Base-by-base conservation (phyloP, 2,113 vertebrate genomes). In the Bombycilla garrulus region DNA sequence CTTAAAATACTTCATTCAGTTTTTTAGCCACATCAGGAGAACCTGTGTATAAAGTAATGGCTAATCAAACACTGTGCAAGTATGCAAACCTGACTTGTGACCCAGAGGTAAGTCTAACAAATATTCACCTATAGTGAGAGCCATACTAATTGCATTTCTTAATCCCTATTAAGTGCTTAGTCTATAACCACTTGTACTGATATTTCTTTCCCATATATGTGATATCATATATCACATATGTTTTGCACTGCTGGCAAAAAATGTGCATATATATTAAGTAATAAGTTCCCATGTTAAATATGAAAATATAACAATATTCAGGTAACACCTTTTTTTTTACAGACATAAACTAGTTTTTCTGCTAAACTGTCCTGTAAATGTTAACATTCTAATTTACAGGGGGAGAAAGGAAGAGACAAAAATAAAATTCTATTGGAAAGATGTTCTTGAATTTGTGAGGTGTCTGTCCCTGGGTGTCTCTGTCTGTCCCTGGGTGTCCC, bases 1-100 rank as follows among this genome's bases (percentile, higher is more conserved):
- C 98, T 98, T 98, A 98, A 98, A 85, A 91, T 62, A 47, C 15
- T 93, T 85, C 5, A 16, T 90, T 71, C 87, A 99, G 99, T 88
- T 99, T 99, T 91, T 97, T 99, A 96, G 98, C 99, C 44, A 99
- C 99, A 15, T 99, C 99, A 64, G 99, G 99, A 29, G 96, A 98
- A 48, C 98, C 99, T 20, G 92, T 99, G 36, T 99, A 99, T 96
- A 99, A 99, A 98, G 98, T 99, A 73, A 97, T 98, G 94, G 97
- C 98, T 38, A 94, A 98, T 92, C 97, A 98, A 33, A 97, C 98
- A 20, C 92, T 96, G 51, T 99, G 99, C 97, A 96, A 98, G 88
- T 98, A 99, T 95, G 98, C 98, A 94, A 99, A 99, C 96, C 87
- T 97, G 95, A 99, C 98, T 45, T 99, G 99, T 97, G 95, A 98